Evolutionary conservation across 2,888 invertebrate species (phyloP), one percentile per base, ranked within the genome.

Genomic region (Sinodicranocentrus sp.): DNA sequence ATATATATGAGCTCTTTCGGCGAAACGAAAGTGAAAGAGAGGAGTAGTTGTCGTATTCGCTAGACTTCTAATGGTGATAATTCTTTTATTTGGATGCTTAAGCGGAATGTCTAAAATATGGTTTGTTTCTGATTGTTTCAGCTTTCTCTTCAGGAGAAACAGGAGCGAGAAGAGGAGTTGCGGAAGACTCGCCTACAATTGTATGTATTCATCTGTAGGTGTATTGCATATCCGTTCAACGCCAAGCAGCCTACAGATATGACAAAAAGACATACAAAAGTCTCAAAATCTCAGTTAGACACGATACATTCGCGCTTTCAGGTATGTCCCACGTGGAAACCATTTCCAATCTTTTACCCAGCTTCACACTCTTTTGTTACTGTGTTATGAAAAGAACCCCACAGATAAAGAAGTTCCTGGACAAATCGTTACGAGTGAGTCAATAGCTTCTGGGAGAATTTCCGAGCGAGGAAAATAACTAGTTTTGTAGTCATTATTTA

Each of bases 221-320:
- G 98, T 91, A 94, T 98, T 90, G 97, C 99, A 6, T 99, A 99
- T 92, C 99, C 99, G 6, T 99, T 99, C 92, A 99, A 99, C 92
- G 98, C 98, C 13, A 99, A 99, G 91, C 99, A 99, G 91, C 98
- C 98, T 0, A 98, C 98, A 6, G 99, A 99, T 91, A 97, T 99
- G 98, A 97, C 97, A 1, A 93, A 96, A 89, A 92, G 99, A 86
- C 98, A 98, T 91, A 95, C 96, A 77, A 99, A 99, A 93, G 95
- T 99, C 73, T 97, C 96, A 77, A 97, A 97, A 90, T 97, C 97
- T 91, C 98, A 99, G 91, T 92, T 98, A 88, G 98, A 98, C 91
- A 95, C 96, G 54, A 96, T 98, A 90, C 96, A 96, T 90, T 95
- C 96, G 89, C 93, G 98, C 91, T 99, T 99, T 93, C 96, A 98